These are phyloP conservation scores for Microcebus ravelobensis DNA, from an alignment of 2,113 vertebrate genomes.

Conservation along the genomic window DNA sequence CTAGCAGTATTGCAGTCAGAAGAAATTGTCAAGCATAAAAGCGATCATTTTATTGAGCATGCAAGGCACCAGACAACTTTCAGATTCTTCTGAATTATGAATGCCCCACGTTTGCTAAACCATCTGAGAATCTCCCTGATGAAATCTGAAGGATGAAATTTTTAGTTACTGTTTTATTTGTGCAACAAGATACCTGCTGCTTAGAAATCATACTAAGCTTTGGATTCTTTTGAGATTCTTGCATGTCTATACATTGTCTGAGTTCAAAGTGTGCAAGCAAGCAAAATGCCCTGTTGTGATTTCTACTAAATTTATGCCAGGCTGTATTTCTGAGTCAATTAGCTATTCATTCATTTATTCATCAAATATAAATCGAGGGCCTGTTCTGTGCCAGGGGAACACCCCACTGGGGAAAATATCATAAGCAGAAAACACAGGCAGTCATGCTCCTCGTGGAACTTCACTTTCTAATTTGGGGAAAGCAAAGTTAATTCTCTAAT, in stretches of 20 bases:
- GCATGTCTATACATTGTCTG: neutral
- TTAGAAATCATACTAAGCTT: neutral
- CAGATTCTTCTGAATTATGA: constrained; percentile 49
- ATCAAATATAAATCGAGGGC: neutral
- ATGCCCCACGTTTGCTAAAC: neutral
- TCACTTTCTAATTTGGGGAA: neutral
- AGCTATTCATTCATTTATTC: constrained; percentile 14
- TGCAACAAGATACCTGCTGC: neutral
- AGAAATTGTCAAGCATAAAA: neutral
- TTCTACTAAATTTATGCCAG: neutral
- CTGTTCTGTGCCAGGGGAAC: neutral
- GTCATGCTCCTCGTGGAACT: neutral
- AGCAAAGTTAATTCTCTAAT: neutral
- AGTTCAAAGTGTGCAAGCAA: neutral
- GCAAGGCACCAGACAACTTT: neutral
- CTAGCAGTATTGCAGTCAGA: neutral
- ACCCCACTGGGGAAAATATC: neutral
- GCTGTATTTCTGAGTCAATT: neutral
- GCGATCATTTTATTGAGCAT: constrained; percentile 36
- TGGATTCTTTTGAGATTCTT: neutral
- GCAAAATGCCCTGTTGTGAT: constrained; percentile 1
- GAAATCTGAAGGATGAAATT: neutral
- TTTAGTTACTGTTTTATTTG: constrained; percentile 33
- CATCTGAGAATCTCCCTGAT: neutral
- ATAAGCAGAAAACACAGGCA: neutral